phyloP scores from a whole-genome alignment of 2,888 invertebrate species.

The Perizoma affinitatum region DNA sequence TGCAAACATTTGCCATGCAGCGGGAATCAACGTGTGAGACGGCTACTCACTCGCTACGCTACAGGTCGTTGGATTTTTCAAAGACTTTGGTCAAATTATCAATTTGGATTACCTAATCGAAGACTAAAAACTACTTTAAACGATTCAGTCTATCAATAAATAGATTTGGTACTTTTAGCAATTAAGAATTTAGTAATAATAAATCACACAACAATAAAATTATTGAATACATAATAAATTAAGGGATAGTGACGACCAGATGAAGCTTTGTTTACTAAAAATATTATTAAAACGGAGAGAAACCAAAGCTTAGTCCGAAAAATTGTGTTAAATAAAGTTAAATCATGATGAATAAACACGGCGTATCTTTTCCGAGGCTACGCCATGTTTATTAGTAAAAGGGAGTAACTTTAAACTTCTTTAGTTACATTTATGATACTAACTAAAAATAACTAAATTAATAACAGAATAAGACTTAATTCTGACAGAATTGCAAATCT shows the following conservation, averaged over 20 bases:
- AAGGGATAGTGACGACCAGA: slow-evolving; percentile 24
- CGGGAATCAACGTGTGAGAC: too few species aligned
- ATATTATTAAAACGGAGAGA: slow-evolving; percentile 26
- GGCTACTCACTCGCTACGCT: too few species aligned
- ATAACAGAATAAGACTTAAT: slow-evolving; percentile 5
- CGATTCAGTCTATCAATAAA: slow-evolving; percentile 26
- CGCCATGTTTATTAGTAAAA: too few species aligned
- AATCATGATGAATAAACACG: neutral
- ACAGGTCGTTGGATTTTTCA: slow-evolving; percentile 9
- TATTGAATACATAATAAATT: slow-evolving; percentile 33
- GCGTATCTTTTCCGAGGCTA: too few species aligned
- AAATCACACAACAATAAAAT: slow-evolving; percentile 34
- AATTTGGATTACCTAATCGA: slow-evolving; percentile 7
- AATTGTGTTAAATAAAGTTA: slow-evolving; percentile 23
- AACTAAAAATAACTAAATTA: slow-evolving; percentile 11
- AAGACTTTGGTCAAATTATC: slow-evolving; percentile 14
- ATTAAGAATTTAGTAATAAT: slow-evolving; percentile 37
- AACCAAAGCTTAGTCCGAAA: slow-evolving; percentile 41
- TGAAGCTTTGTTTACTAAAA: slow-evolving; percentile 39
- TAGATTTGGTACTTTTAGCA: slow-evolving; percentile 39
- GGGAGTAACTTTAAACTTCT: too few species aligned
- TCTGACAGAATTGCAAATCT: neutral
- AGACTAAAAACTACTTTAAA: slow-evolving; percentile 9
- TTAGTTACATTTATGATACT: slow-evolving; percentile 1
- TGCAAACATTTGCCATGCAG: too few species aligned